phyloP scores from a whole-genome alignment of 2,797 vertebrate genomes.

The Synaphobranchus kaupii region DNA sequence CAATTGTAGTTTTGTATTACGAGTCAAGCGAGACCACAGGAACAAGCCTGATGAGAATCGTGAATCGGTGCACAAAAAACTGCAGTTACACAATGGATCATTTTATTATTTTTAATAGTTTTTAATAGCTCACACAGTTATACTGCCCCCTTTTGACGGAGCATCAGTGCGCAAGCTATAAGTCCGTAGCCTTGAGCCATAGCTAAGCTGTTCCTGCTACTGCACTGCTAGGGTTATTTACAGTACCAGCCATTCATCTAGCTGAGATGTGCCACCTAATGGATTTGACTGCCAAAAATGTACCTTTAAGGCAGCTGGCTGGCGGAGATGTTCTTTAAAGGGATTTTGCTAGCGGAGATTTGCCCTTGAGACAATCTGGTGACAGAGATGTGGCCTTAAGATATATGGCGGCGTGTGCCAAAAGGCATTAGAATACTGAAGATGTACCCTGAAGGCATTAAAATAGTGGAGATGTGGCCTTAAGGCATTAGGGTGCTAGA shows the following conservation, averaged over 20 bases:
- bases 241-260: background rate
- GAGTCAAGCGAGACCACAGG: background rate
- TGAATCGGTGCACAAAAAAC: background rate
- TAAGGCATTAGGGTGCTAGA: background rate
- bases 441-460: background rate
- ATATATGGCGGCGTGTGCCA: background rate
- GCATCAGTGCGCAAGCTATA: background rate
- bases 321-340: background rate
- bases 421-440: background rate
- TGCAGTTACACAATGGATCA: background rate
- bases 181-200: background rate
- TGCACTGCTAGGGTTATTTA: background rate
- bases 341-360: background rate
- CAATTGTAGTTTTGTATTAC: background rate
- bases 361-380: background rate
- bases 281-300: too few relatives aligned
- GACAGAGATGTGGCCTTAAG: background rate
- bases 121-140: conserved; percentile 12
- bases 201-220: background rate
- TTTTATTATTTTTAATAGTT: background rate
- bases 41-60: background rate
- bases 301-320: background rate
- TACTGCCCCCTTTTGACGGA: background rate
- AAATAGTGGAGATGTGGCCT: background rate
- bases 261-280: background rate